Percentiles rank a stretch among this genome's conserved stretches.
Evolutionary conservation across 2,797 vertebrate genomes (phyloP).

Genomic region (Chaunax sp.): DNA sequence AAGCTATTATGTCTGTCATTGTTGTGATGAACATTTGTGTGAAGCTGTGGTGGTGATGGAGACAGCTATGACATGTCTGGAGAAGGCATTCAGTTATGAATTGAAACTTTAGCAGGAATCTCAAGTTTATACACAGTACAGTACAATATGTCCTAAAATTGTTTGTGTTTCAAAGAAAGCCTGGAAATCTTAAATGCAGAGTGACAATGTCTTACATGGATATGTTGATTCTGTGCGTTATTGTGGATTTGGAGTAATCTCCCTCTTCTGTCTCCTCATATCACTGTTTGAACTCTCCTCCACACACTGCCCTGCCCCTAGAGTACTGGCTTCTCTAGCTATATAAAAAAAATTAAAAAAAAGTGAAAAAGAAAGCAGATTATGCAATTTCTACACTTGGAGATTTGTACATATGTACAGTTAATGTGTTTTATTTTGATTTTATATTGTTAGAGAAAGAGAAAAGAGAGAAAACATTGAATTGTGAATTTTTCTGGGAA

Average conservation of each 20-base stretch:
- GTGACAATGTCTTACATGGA: conserved; percentile 56
- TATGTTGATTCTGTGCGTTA: conserved; percentile 67
- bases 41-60: conserved; percentile 38
- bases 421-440: conserved; percentile 91
- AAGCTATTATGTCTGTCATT: too few species aligned
- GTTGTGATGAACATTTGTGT: neutral
- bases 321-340: conserved; percentile 83
- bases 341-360: conserved; percentile 80
- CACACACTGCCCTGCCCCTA: conserved; percentile 75
- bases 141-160: conserved; percentile 56
- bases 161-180: conserved; percentile 54
- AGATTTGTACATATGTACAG: conserved; percentile 90
- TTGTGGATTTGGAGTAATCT: conserved; percentile 71
- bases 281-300: conserved; percentile 70
- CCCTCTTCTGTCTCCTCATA: conserved; percentile 57
- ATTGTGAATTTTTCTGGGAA: conserved; percentile 84
- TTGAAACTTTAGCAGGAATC: conserved; percentile 38
- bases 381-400: conserved; percentile 91
- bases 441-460: conserved; percentile 84
- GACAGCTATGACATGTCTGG: conserved; percentile 19
- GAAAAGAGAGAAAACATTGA: conserved; percentile 75
- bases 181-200: conserved; percentile 44
- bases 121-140: conserved; percentile 38
- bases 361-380: conserved; percentile 86
- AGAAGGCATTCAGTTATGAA: conserved; percentile 13